phyloP scores from a whole-genome alignment of 2,888 invertebrate genomes.

The Panopea generosa region DNA sequence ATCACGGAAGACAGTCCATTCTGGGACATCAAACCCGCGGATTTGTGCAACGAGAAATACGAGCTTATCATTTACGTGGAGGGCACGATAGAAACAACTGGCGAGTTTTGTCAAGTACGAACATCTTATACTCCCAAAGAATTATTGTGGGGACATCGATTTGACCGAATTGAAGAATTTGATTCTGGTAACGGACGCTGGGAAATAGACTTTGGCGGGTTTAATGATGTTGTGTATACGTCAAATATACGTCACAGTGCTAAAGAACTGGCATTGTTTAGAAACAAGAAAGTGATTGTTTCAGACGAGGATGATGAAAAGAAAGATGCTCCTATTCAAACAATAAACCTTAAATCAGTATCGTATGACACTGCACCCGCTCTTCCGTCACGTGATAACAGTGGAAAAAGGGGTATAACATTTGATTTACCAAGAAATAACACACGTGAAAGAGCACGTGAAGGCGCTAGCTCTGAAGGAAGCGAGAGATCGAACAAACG shows the following conservation, averaged over 20 bases:
- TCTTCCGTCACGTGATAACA: constrained; percentile 40
- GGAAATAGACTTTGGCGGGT: constrained; percentile 77
- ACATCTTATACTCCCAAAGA: constrained; percentile 85
- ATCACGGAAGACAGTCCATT: constrained; percentile 96
- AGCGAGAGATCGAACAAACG: neutral
- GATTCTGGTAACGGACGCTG: constrained; percentile 74
- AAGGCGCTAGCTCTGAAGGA: neutral
- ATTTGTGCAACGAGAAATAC: constrained; percentile 90
- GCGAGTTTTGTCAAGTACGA: constrained; percentile 85
- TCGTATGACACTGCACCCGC: constrained; percentile 46
- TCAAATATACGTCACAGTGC: constrained; percentile 70
- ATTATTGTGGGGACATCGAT: constrained; percentile 82
- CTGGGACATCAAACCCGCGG: constrained; percentile 94
- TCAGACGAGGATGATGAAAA: constrained; percentile 29
- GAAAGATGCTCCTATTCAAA: constrained; percentile 21
- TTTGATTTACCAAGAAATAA: constrained; percentile 16
- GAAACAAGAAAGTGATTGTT: constrained; percentile 30
- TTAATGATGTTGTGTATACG: constrained; percentile 76
- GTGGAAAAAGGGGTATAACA: constrained; percentile 15
- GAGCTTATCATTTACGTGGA: constrained; percentile 98
- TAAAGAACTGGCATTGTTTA: constrained; percentile 62
- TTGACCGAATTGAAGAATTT: constrained; percentile 78
- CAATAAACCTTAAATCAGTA: constrained; percentile 35
- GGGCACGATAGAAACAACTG: constrained; percentile 94
- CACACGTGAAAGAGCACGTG: neutral